Evolutionary conservation across 2,888 invertebrate genomes (phyloP).

Genomic region (Lamellibrachia satsuma): DNA sequence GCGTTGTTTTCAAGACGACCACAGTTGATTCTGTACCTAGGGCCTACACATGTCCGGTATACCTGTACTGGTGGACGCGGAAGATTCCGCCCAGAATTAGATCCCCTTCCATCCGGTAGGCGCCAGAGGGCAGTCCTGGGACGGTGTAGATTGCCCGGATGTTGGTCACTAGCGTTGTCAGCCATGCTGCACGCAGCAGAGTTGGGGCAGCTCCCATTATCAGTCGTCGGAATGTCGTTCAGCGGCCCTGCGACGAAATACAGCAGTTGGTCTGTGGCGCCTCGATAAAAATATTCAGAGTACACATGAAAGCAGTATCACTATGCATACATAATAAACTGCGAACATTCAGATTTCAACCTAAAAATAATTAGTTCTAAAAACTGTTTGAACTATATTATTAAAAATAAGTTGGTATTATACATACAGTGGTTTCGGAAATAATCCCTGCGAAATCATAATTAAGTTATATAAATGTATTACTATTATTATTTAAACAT

Average conservation of each 20-base stretch:
- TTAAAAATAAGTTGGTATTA: no score
- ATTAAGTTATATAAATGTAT: no score
- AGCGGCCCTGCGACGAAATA: not conserved
- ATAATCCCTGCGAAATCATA: no score
- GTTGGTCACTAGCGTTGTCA: constrained; percentile 13
- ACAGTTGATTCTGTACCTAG: not conserved
- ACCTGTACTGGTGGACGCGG: constrained; percentile 40
- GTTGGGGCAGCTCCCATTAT: not conserved
- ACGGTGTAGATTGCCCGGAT: constrained; percentile 25
- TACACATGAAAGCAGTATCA: no score
- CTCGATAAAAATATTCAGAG: not conserved
- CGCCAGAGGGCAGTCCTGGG: constrained; percentile 23
- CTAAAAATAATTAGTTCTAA: no score
- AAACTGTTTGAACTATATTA: no score
- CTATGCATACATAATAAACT: no score
- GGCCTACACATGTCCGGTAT: not conserved
- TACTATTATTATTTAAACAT: no score
- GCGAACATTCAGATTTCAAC: no score
- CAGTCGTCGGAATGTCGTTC: not conserved
- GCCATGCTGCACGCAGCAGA: not conserved
- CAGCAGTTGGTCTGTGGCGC: not conserved
- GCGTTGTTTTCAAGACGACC: not conserved
- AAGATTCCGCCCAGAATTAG: constrained; percentile 46
- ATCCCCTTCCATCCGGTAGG: constrained; percentile 39
- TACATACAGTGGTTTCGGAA: no score